Evolutionary conservation across 2,113 vertebrate genomes (phyloP).

Genomic region (Pan paniscus): DNA sequence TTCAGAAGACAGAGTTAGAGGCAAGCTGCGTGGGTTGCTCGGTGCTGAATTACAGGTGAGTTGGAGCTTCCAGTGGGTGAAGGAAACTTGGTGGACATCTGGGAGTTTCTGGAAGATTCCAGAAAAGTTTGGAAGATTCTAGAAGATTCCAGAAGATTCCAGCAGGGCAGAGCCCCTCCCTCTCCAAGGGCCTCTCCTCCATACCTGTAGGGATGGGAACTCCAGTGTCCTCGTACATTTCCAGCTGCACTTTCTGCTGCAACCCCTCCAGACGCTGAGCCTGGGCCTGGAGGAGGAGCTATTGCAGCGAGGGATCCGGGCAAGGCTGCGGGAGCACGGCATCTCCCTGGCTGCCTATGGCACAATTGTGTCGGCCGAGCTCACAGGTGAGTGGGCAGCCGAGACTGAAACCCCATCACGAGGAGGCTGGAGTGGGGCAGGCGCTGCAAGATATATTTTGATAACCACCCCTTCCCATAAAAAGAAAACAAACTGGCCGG

Average conservation of each 20-base stretch:
- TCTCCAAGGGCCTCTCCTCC: not conserved
- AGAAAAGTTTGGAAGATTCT: not conserved
- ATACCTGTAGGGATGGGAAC: slow-evolving; percentile 85
- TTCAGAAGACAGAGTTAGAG: slow-evolving; percentile 87
- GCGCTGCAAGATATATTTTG: fast-evolving
- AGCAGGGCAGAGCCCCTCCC: not conserved
- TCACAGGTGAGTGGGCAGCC: slow-evolving; percentile 83
- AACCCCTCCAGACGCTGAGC: slow-evolving; percentile 80
- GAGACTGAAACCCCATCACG: fast-evolving
- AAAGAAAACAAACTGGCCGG: fast-evolving
- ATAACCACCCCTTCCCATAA: fast-evolving
- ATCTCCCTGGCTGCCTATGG: slow-evolving; percentile 88
- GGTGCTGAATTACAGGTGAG: slow-evolving; percentile 92
- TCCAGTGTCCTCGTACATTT: slow-evolving; percentile 87
- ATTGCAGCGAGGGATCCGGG: slow-evolving; percentile 84
- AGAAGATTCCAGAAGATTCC: not conserved
- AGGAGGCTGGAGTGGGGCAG: not conserved
- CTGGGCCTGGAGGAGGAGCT: slow-evolving; percentile 83
- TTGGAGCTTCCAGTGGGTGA: not conserved
- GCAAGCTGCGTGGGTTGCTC: slow-evolving; percentile 86
- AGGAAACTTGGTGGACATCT: no score
- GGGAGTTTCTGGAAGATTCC: not conserved
- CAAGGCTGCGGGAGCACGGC: slow-evolving; percentile 78
- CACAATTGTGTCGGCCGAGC: slow-evolving; percentile 86
- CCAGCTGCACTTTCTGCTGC: slow-evolving; percentile 86